Conservation (phyloP, 2,113 vertebrate species). For the Hemibagrus wyckioides region DNA sequence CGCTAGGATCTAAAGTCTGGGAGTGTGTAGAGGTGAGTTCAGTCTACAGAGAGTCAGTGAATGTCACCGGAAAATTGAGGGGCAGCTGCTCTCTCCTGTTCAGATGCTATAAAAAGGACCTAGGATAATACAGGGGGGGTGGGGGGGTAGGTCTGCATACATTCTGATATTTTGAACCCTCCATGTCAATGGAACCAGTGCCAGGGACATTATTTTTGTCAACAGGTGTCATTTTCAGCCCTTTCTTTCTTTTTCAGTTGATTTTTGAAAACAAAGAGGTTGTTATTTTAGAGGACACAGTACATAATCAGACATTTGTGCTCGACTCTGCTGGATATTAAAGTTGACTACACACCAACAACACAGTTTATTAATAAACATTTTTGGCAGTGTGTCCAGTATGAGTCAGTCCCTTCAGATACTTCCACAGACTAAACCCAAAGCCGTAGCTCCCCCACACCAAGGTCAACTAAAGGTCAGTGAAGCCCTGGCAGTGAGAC, state of each 20-base stretch:
- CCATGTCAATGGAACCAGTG: background rate
- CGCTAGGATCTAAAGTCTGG: conserved; percentile 24
- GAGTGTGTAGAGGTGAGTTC: conserved; percentile 42
- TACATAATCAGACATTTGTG: background rate
- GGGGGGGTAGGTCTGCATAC: background rate
- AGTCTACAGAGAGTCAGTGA: conserved; percentile 25
- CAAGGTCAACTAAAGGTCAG: conserved; percentile 62
- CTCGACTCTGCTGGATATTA: conserved; percentile 44
- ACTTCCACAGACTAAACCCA: conserved; percentile 60
- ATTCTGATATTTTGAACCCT: conserved; percentile 23
- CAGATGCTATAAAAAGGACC: conserved; percentile 66
- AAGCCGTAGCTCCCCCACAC: conserved; percentile 43
- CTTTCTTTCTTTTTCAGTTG: background rate
- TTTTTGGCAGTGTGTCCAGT: conserved; percentile 44
- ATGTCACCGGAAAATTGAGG: conserved; percentile 44
- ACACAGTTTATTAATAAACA: conserved; percentile 74
- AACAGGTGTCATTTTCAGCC: background rate
- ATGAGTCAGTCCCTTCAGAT: conserved; percentile 55
- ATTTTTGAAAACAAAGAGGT: background rate
- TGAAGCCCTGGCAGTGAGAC: background rate
- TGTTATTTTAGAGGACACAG: background rate
- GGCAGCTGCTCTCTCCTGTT: conserved; percentile 59
- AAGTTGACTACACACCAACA: conserved; percentile 66
- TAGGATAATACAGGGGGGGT: conserved; percentile 34
- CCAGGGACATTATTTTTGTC: background rate